Base-by-base conservation (phyloP, 2,888 invertebrate genomes). In the Dynastes grantii region DNA sequence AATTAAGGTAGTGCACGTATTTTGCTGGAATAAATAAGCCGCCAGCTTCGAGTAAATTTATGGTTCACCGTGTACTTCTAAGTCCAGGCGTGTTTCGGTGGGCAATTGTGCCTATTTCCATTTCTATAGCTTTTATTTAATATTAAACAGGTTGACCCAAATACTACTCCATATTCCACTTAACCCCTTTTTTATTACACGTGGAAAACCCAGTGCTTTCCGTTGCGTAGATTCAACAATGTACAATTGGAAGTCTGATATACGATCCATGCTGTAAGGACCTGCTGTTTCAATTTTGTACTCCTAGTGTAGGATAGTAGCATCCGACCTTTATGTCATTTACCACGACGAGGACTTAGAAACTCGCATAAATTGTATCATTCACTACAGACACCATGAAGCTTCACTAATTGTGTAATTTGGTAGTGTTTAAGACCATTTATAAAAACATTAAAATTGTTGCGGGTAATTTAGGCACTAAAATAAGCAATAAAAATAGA, bases 161-260 rank as follows among this genome's bases (percentile, higher is more conserved):
- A 13, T 63, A 32, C 63, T 11, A 27, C 29, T 9, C 32, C 29
- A 32, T 63, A 11, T 32, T 11, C 63, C 11, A 63, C 27, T 63
- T 63, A 63, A 32, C 63, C 63, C 63, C 32, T 32, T 63, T 63
- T n/a, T 32, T 32, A 32, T 32, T 63, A 32, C 32, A 63, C n/a
- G 13, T 32, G 29, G 63, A 63, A 27, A 16, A 9, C 63, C 11
- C 27, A 32, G 32, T 63, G 63, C 32, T 63, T 11, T 63, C 2
- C 63, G 11, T 27, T 63, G 29, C n/a, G 27, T 4, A 63, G 32
- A 11, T 32, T 27, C 29, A 27, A 6, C 22, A 63, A 63, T 22
- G 32, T 63, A 63, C 13, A 29, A 11, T 63, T 29, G 32, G 9
- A 63, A 63, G 63, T 63, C 63, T 32, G 32, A 63, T 32, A 61